phyloP scores from a whole-genome alignment of 2,888 invertebrate genomes.

The Scelioninae gen. 1 region DNA sequence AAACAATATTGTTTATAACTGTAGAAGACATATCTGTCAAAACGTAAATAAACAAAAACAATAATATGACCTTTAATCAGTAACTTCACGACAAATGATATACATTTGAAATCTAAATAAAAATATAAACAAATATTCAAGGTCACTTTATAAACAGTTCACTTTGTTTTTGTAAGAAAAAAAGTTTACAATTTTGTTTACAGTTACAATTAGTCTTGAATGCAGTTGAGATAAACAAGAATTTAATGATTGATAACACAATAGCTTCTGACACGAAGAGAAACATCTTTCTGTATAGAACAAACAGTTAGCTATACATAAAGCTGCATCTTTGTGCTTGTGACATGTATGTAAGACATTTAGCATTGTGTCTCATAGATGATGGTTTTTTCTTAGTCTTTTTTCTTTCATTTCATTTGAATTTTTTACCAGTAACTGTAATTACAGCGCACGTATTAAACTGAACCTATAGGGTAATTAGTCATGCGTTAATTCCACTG shows the following conservation, averaged over 20 bases:
- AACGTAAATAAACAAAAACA: too few species aligned
- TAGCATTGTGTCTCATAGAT: conserved; percentile 41
- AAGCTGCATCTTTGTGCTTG: conserved; percentile 39
- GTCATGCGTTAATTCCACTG: conserved; percentile 63
- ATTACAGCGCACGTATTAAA: conserved; percentile 54
- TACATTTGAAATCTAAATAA: too few species aligned
- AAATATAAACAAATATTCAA: too few species aligned
- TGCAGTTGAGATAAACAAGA: conserved; percentile 37
- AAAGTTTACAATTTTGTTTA: too few species aligned
- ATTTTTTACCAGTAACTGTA: conserved; percentile 32
- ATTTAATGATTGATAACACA: conserved; percentile 62
- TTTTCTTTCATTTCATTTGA: conserved; percentile 12
- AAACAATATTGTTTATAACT: too few species aligned
- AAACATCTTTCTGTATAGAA: conserved; percentile 38
- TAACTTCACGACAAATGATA: too few species aligned
- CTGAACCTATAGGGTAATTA: conserved; percentile 50
- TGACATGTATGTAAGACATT: conserved; percentile 28
- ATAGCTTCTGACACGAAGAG: conserved; percentile 37
- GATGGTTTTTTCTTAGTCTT: conserved; percentile 21
- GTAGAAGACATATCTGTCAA: too few species aligned
- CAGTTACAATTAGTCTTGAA: conserved; percentile 46
- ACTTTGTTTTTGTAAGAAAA: too few species aligned
- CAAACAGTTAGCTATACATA: conserved; percentile 54
- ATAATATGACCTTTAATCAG: too few species aligned
- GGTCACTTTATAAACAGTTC: too few species aligned